These are phyloP conservation scores for Listrodromus nycthemerus DNA, from an alignment of 2,888 invertebrate species.

Conservation along the genomic window DNA sequence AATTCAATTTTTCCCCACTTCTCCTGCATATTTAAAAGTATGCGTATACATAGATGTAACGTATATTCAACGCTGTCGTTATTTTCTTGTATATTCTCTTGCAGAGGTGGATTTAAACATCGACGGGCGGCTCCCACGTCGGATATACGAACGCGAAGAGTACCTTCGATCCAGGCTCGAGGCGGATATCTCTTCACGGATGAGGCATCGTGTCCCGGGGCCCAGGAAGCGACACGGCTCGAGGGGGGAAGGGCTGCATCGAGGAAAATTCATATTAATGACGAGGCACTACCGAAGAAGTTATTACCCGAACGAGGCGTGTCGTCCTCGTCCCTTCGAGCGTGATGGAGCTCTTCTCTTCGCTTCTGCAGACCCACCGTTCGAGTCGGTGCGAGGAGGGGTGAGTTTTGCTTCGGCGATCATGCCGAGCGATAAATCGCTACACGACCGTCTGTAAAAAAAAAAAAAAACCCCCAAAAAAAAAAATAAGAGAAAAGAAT, in stretches of 20 bases:
- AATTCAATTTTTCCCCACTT: background rate
- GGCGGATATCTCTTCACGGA: background rate
- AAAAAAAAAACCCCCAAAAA: background rate
- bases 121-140: constrained; percentile 14
- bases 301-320: constrained; percentile 54
- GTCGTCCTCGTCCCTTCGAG: constrained; percentile 30
- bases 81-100: constrained; percentile 11
- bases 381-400: background rate
- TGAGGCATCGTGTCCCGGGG: background rate
- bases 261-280: constrained; percentile 57
- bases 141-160: constrained; percentile 19
- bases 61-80: background rate
- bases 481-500: background rate
- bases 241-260: background rate
- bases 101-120: constrained; percentile 30
- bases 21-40: no score
- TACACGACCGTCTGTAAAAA: constrained; percentile 17
- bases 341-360: constrained; percentile 14
- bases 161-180: constrained; percentile 20
- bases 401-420: constrained; percentile 13
- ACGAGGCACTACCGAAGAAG: constrained; percentile 52
- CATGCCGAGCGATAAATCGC: constrained; percentile 43
- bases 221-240: constrained; percentile 18
- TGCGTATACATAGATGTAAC: background rate
- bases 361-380: background rate